A percentile compares a stretch with the other conserved stretches of the same genome.
These are phyloP conservation scores for Mobula birostris DNA, from an alignment of 2,113 vertebrate genomes.

Conservation along the genomic window DNA sequence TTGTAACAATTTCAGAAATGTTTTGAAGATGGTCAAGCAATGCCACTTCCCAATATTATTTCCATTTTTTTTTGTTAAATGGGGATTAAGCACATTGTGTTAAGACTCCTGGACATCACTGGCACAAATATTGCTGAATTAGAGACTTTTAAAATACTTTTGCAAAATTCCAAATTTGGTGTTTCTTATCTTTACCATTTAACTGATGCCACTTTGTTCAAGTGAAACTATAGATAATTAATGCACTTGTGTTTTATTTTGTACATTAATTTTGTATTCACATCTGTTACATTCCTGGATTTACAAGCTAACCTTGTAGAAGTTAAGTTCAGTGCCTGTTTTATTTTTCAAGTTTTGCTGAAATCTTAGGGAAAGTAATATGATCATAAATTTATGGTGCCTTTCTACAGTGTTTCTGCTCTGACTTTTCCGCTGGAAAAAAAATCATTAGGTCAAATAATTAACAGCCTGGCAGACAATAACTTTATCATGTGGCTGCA, in stretches of 20 bases:
- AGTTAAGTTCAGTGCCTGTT: neutral
- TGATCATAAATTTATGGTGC: neutral
- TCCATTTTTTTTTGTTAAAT: neutral
- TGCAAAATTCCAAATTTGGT: neutral
- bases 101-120: neutral
- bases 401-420: neutral
- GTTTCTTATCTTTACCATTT: neutral
- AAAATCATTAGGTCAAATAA: neutral
- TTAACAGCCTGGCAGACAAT: neutral
- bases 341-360: slow-evolving; percentile 13
- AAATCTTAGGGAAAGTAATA: neutral
- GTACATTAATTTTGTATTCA: neutral
- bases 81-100: neutral
- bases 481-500: neutral
- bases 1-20: neutral
- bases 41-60: neutral
- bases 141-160: neutral
- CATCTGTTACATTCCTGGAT: neutral
- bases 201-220: neutral
- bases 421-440: neutral
- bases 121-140: neutral
- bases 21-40: neutral
- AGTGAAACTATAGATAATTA: neutral
- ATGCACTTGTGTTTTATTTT: neutral
- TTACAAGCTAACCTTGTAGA: neutral